Percentiles rank a stretch among this genome's conserved stretches.
Evolutionary conservation across 2,113 vertebrate genomes (phyloP).

Genomic region (Corynorhinus townsendii): DNA sequence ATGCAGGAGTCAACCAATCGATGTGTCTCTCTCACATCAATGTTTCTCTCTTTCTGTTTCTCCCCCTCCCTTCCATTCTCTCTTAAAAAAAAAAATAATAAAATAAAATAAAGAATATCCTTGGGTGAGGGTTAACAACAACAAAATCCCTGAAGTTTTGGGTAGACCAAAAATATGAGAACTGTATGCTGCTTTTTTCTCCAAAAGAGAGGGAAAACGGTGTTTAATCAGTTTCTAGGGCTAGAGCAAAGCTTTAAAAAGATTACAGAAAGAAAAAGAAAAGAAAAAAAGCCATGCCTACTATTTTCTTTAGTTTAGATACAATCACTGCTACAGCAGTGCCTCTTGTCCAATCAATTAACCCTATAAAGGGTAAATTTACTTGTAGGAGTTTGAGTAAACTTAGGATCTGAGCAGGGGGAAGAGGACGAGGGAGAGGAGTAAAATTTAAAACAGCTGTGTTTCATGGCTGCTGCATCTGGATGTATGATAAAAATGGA

Average conservation of each 20-base stretch:
- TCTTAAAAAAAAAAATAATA: too few species aligned
- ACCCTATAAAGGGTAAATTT: neutral
- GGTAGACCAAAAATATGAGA: neutral
- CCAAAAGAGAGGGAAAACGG: neutral
- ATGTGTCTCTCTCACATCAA: too few species aligned
- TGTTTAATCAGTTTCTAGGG: neutral
- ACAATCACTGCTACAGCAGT: neutral
- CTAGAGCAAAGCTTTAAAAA: neutral
- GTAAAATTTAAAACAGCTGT: neutral
- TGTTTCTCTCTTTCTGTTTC: too few species aligned
- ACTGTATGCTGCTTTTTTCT: neutral
- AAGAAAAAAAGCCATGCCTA: neutral
- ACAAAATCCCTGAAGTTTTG: neutral
- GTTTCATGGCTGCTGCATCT: neutral
- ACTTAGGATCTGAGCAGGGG: neutral
- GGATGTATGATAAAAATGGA: neutral
- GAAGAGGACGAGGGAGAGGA: neutral
- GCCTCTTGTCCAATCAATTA: neutral
- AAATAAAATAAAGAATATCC: too few species aligned
- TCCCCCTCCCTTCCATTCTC: too few species aligned
- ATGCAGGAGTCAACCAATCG: too few species aligned
- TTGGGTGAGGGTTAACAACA: too few species aligned
- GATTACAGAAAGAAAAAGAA: neutral
- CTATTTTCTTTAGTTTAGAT: neutral
- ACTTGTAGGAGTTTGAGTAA: neutral